A percentile compares a stretch with the other conserved stretches of the same genome.
Evolutionary conservation across 37 sponge, comb jelly and placozoan genomes (phyloP).

Genomic region (Oopsacas minuta): DNA sequence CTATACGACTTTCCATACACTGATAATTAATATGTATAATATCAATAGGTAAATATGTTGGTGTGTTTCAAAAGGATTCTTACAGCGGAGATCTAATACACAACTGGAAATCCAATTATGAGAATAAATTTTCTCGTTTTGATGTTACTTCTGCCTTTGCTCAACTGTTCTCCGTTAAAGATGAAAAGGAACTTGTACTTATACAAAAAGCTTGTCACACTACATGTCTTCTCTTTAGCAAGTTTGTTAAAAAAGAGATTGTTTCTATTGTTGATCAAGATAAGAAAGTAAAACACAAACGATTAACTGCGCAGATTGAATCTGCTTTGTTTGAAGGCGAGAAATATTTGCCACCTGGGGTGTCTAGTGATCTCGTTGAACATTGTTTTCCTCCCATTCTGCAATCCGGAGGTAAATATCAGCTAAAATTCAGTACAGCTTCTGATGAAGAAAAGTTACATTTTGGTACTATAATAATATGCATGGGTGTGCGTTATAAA

Average conservation of each 20-base stretch:
- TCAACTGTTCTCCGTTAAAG: conserved; percentile 63
- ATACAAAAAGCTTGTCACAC: conserved; percentile 66
- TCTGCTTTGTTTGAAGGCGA: conserved; percentile 39
- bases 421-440: conserved; percentile 86
- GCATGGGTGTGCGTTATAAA: conserved; percentile 77
- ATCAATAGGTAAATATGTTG: conserved; percentile 56
- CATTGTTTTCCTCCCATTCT: conserved; percentile 86
- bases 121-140: conserved; percentile 27
- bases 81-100: conserved; percentile 59
- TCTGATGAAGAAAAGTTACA: conserved; percentile 73
- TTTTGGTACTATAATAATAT: conserved; percentile 74
- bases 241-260: conserved; percentile 75
- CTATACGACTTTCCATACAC: too few species aligned
- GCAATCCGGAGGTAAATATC: conserved; percentile 76
- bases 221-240: conserved; percentile 80
- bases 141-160: conserved; percentile 74
- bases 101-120: conserved; percentile 36
- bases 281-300: conserved; percentile 77
- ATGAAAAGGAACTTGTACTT: conserved; percentile 46
- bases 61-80: conserved; percentile 63
- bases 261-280: conserved; percentile 79
- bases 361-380: conserved; percentile 65
- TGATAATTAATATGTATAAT: too few species aligned
- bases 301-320: conserved; percentile 67
- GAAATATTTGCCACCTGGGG: conserved; percentile 55